Evolutionary conservation across 2,888 invertebrate species (phyloP).

Genomic region (Bugula neritina): DNA sequence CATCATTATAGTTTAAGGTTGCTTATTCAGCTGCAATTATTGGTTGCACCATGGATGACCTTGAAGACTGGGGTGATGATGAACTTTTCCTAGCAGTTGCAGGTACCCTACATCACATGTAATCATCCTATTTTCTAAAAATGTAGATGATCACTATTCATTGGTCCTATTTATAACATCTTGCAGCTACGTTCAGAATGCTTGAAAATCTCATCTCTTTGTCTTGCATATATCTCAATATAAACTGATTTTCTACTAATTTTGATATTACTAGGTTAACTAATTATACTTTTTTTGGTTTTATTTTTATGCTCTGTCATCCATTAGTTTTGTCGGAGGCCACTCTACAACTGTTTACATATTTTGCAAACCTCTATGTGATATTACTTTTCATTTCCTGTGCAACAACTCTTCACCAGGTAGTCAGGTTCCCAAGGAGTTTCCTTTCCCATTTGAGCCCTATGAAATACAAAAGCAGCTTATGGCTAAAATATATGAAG

Average conservation of each 20-base stretch:
- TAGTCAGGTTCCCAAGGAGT: slow-evolving; percentile 49
- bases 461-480: slow-evolving; percentile 62
- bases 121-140: no score
- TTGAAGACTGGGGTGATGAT: slow-evolving; percentile 2
- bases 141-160: no score
- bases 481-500: slow-evolving; percentile 74
- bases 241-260: background rate
- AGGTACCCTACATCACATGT: background rate
- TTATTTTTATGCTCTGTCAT: no score
- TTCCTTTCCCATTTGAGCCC: slow-evolving; percentile 81
- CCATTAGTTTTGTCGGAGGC: background rate
- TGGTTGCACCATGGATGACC: background rate
- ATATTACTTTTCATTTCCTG: background rate
- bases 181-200: no score
- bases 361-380: background rate
- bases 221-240: background rate
- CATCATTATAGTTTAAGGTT: no score
- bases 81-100: background rate
- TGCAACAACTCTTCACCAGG: background rate
- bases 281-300: no score
- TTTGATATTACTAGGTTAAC: background rate
- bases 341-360: background rate
- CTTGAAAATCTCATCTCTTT: background rate
- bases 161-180: no score
- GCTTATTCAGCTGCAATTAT: background rate